Base-by-base conservation (phyloP, 2,113 vertebrate species). In the Crotalus helleri region DNA sequence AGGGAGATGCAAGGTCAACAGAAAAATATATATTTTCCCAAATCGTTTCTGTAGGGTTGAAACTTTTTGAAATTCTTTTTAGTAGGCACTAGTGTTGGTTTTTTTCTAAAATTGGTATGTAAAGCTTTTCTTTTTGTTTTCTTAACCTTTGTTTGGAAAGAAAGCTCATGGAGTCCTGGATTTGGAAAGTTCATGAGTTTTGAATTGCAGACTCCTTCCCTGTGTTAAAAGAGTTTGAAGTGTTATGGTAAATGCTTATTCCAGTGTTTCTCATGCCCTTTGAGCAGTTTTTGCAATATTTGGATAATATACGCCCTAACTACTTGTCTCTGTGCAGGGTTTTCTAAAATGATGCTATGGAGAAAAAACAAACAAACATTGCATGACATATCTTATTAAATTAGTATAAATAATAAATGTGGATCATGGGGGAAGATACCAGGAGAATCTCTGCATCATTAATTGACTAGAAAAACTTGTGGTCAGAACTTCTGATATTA, bases 51-150 rank as follows among this genome's bases (percentile, higher is more conserved):
- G 53, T 44, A 5, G 33, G 54, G 2, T 74, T 58, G 49, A 51
- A 81, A 54, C 19, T 26, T 58, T 89, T 10, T 53, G 53, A 59
- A 57, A 46, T 21, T 39, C 7, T 86, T 91, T 17, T 21, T 81
- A 58, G 53, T 33, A 81, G 85, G 29, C 15, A 33, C 53, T 81
- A 58, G 89, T 88, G 88, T 81, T 39, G 86, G 39, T 81, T 21
- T 26, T 74, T 74, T 93, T 88, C 59, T 57, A 19, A 19, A 57
- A 85, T 85, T 88, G 54, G 64, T 33, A 23, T 53, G 26, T 91
- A 93, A 93, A 91, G 8, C 29, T 54, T 88, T 88, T 88, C n/a
- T 58, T 91, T 88, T 91, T 89, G 91, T 55, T 89, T 88, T 26
- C 59, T 85, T 91, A 85, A 81, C 61, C 44, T 93, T 81, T 91